Percentiles rank a stretch among this genome's conserved stretches.
phyloP scores from a whole-genome alignment of 2,888 invertebrate genomes.

The Adineta ricciae region DNA sequence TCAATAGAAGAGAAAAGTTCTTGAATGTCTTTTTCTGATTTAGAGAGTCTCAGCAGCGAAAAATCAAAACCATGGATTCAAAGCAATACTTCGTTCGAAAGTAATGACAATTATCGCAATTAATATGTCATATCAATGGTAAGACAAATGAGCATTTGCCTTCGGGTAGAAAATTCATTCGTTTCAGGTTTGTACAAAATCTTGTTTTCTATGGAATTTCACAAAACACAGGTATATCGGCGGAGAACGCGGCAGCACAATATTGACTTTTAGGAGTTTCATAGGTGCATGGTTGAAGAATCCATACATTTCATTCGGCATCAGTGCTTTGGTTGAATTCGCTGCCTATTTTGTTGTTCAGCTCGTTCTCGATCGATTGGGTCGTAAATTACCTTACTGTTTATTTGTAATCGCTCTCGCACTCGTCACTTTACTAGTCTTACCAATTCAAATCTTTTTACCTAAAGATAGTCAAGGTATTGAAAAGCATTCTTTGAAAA shows the following conservation, averaged over 20 bases:
- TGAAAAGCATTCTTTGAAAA: neutral
- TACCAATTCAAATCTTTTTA: neutral
- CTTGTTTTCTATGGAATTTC: constrained; percentile 33
- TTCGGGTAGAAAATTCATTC: neutral
- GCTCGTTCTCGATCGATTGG: constrained; percentile 61
- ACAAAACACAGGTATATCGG: neutral
- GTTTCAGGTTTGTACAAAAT: constrained; percentile 28
- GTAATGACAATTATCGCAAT: neutral
- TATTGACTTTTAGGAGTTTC: neutral
- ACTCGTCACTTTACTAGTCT: neutral
- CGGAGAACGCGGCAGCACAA: neutral
- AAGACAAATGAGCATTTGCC: neutral
- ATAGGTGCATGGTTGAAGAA: constrained; percentile 45
- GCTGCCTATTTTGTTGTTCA: constrained; percentile 59
- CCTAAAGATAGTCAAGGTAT: neutral
- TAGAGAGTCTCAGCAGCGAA: neutral
- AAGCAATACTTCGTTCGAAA: neutral
- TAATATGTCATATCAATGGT: constrained; percentile 10
- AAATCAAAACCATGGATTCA: neutral
- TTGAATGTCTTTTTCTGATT: neutral
- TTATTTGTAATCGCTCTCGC: constrained; percentile 58
- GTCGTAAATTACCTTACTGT: constrained; percentile 61
- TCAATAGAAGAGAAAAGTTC: neutral
- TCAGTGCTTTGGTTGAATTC: constrained; percentile 65
- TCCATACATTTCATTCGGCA: constrained; percentile 62